Evolutionary conservation across 2,113 vertebrate species (phyloP).

Genomic region (Naja naja): DNA sequence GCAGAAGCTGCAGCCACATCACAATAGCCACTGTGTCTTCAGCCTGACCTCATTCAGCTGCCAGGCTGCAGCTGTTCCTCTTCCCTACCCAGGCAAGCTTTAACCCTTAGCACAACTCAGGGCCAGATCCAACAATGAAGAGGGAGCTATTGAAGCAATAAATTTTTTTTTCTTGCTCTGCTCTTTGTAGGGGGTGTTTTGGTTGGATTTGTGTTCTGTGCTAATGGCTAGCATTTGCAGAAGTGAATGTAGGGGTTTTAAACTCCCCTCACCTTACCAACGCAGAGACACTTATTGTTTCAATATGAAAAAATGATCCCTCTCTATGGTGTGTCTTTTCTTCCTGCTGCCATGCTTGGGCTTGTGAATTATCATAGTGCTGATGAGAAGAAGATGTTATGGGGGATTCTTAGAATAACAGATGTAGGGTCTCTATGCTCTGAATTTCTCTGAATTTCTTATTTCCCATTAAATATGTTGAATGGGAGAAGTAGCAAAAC

Average conservation of each 20-base stretch:
- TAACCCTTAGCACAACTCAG: background rate
- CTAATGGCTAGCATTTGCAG: background rate
- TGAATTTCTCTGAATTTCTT: background rate
- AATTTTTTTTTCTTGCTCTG: background rate
- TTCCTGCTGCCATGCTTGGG: background rate
- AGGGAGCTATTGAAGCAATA: background rate
- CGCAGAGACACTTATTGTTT: background rate
- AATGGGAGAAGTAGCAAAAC: background rate
- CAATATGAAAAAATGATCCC: background rate
- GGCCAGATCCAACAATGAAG: fast-evolving
- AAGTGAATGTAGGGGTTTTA: background rate
- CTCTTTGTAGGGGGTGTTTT: background rate
- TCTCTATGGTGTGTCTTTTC: background rate
- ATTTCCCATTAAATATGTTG: background rate
- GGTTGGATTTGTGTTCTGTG: background rate
- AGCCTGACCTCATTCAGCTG: conserved; percentile 34
- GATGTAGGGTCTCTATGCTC: background rate
- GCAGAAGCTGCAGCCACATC: background rate
- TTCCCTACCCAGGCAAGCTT: background rate
- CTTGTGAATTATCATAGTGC: background rate
- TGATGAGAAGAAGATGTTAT: background rate
- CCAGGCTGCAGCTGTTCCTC: background rate
- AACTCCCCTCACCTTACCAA: background rate
- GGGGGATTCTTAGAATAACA: background rate
- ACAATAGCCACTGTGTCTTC: conserved; percentile 39